Percentiles rank a stretch among this genome's conserved stretches.
These are phyloP conservation scores for Lamprologus ornatipinnis DNA, from an alignment of 2,113 vertebrate genomes.

Conservation along the genomic window DNA sequence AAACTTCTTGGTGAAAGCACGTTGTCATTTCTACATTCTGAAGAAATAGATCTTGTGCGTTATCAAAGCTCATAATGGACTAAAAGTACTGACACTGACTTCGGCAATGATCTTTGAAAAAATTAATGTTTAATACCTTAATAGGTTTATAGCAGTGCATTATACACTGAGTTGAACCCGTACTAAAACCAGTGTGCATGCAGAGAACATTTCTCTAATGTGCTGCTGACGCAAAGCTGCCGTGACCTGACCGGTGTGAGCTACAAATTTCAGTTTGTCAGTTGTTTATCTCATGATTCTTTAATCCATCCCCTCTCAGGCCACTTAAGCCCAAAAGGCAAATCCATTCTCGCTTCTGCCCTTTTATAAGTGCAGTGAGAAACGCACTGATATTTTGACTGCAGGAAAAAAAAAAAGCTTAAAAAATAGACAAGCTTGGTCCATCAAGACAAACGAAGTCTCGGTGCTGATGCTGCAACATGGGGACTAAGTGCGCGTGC, in stretches of 20 bases:
- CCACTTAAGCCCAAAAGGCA: constrained; percentile 54
- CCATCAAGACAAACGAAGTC: background rate
- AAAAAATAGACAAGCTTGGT: background rate
- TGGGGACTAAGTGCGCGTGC: constrained; percentile 23
- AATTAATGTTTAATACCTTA: background rate
- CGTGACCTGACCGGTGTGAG: background rate
- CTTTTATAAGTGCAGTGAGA: constrained; percentile 8
- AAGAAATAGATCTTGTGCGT: background rate
- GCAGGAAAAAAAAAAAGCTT: background rate
- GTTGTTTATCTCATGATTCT: constrained; percentile 62
- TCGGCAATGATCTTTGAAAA: background rate
- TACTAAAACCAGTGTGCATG: background rate
- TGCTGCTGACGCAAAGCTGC: background rate
- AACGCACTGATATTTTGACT: constrained; percentile 1
- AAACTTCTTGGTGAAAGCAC: background rate
- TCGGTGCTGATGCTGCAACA: constrained; percentile 5
- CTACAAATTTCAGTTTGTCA: background rate
- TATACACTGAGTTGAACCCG: background rate
- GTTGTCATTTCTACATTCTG: background rate
- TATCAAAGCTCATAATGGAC: background rate
- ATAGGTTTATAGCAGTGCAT: background rate
- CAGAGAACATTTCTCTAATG: background rate
- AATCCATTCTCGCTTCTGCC: constrained; percentile 21
- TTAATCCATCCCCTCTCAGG: constrained; percentile 47
- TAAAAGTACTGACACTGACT: background rate